These are phyloP conservation scores for Merops nubicus DNA, from an alignment of 2,113 vertebrate species.

Conservation along the genomic window DNA sequence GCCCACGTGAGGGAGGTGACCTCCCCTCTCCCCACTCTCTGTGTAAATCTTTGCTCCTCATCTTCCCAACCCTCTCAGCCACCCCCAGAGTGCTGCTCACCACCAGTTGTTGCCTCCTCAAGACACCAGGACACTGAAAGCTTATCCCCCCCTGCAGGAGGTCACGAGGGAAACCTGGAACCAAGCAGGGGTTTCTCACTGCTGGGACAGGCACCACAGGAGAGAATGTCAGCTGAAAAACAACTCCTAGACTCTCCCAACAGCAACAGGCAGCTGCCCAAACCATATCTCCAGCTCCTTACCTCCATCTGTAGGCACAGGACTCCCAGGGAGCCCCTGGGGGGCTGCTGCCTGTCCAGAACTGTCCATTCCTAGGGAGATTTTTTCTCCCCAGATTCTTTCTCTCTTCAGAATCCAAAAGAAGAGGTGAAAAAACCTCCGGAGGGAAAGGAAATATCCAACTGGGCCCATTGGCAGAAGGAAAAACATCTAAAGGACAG, in stretches of 20 bases:
- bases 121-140: background rate
- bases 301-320: background rate
- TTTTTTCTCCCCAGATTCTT: background rate
- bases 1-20: background rate
- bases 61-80: too few species aligned
- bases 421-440: background rate
- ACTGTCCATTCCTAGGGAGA: background rate
- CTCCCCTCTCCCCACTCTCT: too few species aligned
- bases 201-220: background rate
- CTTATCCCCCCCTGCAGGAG: background rate
- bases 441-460: background rate
- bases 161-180: background rate
- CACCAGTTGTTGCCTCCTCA: background rate
- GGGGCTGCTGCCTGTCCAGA: background rate
- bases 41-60: too few species aligned
- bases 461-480: background rate
- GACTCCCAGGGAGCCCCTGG: background rate
- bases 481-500: background rate
- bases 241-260: background rate
- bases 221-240: background rate
- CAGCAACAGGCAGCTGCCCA: background rate
- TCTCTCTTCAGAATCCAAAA: background rate
- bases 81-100: background rate
- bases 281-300: background rate
- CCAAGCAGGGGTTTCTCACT: background rate